Conservation (phyloP, 2,113 vertebrate genomes). For the Myotis davidii region DNA sequence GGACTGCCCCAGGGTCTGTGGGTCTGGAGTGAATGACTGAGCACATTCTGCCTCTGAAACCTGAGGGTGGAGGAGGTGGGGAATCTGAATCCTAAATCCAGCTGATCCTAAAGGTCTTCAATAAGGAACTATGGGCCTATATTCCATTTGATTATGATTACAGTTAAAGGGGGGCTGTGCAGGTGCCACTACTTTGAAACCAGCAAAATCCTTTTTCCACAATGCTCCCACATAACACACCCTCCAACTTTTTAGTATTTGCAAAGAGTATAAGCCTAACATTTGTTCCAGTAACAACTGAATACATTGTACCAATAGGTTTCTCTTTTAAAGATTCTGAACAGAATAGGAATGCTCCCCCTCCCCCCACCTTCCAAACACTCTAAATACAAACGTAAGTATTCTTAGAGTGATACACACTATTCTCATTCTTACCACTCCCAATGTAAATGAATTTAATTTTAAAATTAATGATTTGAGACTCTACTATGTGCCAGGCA, state of each 20-base stretch:
- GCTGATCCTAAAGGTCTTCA: background rate
- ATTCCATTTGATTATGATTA: background rate
- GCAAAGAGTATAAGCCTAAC: background rate
- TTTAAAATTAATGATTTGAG: conserved; percentile 1
- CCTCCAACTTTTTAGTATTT: background rate
- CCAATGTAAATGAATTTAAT: background rate
- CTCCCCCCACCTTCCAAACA: background rate
- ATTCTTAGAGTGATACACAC: background rate
- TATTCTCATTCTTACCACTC: background rate
- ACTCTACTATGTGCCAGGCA: background rate
- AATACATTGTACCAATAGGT: background rate
- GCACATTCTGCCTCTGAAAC: background rate
- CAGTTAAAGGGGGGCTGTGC: background rate
- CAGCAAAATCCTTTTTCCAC: background rate
- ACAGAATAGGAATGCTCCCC: background rate
- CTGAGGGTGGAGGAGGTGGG: background rate
- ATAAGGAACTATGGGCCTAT: background rate
- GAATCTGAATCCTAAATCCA: background rate
- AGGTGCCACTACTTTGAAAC: background rate
- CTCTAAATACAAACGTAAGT: background rate
- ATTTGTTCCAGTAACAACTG: background rate
- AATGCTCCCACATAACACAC: background rate
- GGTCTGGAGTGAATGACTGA: background rate
- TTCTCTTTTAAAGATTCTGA: background rate
- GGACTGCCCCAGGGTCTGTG: background rate